phyloP scores from a whole-genome alignment of 1,140 invertebrate species.

The Ladona fulva region DNA sequence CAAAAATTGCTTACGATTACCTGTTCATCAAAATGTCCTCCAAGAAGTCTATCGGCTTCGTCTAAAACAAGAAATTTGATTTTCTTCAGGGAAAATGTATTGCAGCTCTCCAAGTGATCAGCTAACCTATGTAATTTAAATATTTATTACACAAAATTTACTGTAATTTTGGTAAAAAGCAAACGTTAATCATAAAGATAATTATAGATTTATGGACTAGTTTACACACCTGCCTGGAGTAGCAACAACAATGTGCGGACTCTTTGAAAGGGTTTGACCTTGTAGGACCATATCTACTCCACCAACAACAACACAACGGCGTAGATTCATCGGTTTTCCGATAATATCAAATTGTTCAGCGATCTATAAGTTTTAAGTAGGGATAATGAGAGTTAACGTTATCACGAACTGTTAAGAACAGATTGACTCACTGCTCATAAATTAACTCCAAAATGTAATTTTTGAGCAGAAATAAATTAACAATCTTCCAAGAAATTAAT shows the following conservation, averaged over 20 bases:
- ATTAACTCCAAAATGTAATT: background rate
- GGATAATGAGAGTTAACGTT: background rate
- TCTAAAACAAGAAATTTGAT: conserved; percentile 84
- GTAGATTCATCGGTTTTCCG: conserved; percentile 75
- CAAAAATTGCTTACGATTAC: conserved; percentile 28
- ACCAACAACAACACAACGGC: conserved; percentile 76
- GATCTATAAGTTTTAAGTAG: conserved; percentile 50
- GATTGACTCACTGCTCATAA: too few relatives aligned
- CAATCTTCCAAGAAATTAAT: background rate
- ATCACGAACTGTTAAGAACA: background rate
- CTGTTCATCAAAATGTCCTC: conserved; percentile 69
- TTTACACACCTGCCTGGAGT: conserved; percentile 68
- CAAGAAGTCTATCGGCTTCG: conserved; percentile 84
- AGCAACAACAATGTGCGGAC: conserved; percentile 89
- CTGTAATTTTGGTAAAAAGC: background rate
- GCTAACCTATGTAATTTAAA: conserved; percentile 44
- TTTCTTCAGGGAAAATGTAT: conserved; percentile 70
- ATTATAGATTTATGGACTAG: conserved; percentile 12
- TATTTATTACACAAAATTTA: background rate
- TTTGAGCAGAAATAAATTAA: background rate
- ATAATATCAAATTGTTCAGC: conserved; percentile 86
- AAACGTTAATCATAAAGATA: too few relatives aligned
- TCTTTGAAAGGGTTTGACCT: conserved; percentile 71
- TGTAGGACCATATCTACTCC: conserved; percentile 90
- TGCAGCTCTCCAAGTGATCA: conserved; percentile 77